Evolutionary conservation across 1,140 invertebrate genomes (phyloP).

Genomic region (Antheraea mylitta): DNA sequence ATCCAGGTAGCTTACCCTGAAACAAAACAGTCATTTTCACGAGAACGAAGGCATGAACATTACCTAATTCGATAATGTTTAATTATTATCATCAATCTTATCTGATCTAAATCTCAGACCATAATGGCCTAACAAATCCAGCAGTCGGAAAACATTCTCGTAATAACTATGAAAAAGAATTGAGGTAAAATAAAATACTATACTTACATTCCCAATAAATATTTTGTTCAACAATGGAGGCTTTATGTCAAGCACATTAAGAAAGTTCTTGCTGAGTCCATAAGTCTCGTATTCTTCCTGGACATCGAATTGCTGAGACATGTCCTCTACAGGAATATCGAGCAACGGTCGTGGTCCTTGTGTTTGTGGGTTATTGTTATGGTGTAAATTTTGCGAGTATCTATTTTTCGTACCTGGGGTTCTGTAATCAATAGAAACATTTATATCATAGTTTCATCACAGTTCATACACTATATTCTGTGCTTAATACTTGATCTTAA

Average conservation of each 20-base stretch:
- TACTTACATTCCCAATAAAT: conserved; percentile 8
- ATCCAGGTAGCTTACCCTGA: too few relatives aligned
- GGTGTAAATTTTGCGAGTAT: neutral
- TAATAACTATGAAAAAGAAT: too few relatives aligned
- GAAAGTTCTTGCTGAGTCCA: conserved; percentile 5
- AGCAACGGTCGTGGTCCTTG: neutral
- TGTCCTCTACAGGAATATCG: neutral
- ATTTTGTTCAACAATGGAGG: neutral
- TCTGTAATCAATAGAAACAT: neutral
- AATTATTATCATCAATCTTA: too few relatives aligned
- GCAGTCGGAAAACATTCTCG: too few relatives aligned
- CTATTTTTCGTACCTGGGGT: neutral
- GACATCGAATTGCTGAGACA: neutral
- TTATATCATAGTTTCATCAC: neutral
- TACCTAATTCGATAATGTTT: too few relatives aligned
- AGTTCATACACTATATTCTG: too few relatives aligned
- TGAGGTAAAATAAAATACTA: too few relatives aligned
- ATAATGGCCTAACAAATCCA: too few relatives aligned
- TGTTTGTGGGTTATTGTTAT: neutral
- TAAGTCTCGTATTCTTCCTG: conserved; percentile 3
- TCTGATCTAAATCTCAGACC: too few relatives aligned
- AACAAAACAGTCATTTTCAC: too few relatives aligned
- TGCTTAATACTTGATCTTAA: too few relatives aligned
- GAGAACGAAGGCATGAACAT: too few relatives aligned
- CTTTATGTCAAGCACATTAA: neutral